These are phyloP conservation scores for Lanistes nyassanus DNA, from an alignment of 1,140 invertebrate species.

Conservation along the genomic window DNA sequence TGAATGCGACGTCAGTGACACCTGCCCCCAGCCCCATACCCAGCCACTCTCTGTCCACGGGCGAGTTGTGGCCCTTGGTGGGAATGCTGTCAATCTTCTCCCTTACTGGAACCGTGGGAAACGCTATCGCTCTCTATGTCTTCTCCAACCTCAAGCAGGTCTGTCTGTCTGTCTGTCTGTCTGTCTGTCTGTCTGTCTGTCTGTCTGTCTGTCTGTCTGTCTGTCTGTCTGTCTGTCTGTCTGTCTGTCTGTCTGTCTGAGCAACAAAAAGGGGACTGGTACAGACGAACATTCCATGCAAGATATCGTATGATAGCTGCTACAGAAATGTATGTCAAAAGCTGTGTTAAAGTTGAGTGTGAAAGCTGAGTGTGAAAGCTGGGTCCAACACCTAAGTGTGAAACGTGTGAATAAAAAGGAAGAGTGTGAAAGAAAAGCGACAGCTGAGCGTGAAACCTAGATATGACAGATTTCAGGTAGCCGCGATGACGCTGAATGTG, in stretches of 20 bases:
- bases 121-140: slow-evolving; percentile 51
- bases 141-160: slow-evolving; percentile 43
- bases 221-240: slow-evolving; percentile 2
- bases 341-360: no score
- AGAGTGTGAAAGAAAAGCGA: no score
- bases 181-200: not conserved
- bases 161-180: not conserved
- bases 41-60: not conserved
- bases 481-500: not conserved
- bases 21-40: no score
- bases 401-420: no score
- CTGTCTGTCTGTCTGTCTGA: slow-evolving; percentile 4
- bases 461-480: not conserved
- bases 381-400: no score
- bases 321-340: no score
- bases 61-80: slow-evolving; percentile 21
- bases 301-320: no score
- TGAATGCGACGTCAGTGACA: no score
- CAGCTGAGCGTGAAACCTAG: no score
- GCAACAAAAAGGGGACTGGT: no score
- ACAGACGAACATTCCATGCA: no score
- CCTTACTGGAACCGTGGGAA: slow-evolving; percentile 47
- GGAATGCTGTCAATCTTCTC: slow-evolving; percentile 32
- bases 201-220: not conserved
- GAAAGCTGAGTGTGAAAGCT: no score